Evolutionary conservation across 2,113 vertebrate species (phyloP), one percentile per base, ranked within the genome.

Genomic region (Hepsetus odoe): DNA sequence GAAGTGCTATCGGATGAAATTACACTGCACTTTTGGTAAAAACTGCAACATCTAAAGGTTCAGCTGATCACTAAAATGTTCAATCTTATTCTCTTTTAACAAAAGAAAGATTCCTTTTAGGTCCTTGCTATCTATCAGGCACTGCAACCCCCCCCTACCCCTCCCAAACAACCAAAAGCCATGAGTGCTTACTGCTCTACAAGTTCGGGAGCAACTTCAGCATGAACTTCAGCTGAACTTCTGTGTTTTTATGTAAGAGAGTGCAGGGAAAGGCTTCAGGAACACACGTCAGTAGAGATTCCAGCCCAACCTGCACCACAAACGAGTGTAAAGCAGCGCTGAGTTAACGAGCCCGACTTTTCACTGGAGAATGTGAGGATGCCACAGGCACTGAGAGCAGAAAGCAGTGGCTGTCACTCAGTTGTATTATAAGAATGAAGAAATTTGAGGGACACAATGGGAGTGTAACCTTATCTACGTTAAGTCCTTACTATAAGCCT

Each of bases 221-320:
- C 58, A 55, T 53, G 68, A 79, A 79, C 76, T 79, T 46, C 24
- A 14, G n/a, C 7, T 79, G 76, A 72, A 79, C 68, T 53, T 28
- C 2, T 46, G 24, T 32, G 40, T 64, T 51, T 72, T 64, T 20
- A 62, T 6, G 42, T 20, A 35, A 7, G 32, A n/a, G 42, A n/a
- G 30, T 40, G 49, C 26, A 40, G 24, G 7, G 24, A 51, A 58
- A 77, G 53, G 35, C 38, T 24, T 44, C 53, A 58, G 38, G 53
- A 76, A 64, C 65, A 4, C 35, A 20, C 24, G 67, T 40, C 69
- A 13, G 30, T 16, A 18, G 56, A 69, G 61, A 12, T 55, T 55
- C n/a, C 42, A 4, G 55, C 44, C 22, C 30, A 9, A 10, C 12
- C 30, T 13, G 55, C 22, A 14, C 30, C 3, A 11, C 20, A 59